These are phyloP conservation scores for Calidris pugnax DNA, from an alignment of 2,113 vertebrate species.

Conservation along the genomic window DNA sequence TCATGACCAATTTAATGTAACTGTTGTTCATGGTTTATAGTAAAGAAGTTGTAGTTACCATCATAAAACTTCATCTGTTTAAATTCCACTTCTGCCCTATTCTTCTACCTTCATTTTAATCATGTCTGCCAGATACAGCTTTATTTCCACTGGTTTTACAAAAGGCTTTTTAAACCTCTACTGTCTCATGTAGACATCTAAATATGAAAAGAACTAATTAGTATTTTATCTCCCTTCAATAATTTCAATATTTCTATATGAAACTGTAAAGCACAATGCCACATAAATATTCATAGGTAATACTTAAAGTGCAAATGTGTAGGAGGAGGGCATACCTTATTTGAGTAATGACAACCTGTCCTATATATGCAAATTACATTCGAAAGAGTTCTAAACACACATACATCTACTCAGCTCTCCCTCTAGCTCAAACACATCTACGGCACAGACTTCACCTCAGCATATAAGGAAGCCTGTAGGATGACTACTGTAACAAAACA, in stretches of 20 bases:
- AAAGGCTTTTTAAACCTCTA: not conserved
- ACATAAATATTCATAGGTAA: not conserved
- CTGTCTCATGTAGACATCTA: not conserved
- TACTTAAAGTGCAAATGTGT: not conserved
- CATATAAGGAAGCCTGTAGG: not conserved
- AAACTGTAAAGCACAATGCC: not conserved
- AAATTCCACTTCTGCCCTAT: not conserved
- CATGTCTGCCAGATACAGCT: rapidly evolving
- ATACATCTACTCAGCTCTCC: not conserved
- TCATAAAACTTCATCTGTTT: not conserved
- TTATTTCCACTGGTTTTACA: not conserved
- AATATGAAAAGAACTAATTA: not conserved
- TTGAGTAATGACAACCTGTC: not conserved
- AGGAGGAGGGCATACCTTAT: not conserved
- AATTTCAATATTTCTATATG: not conserved
- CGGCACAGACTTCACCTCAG: not conserved
- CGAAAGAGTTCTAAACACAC: not conserved
- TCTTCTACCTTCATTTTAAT: not conserved
- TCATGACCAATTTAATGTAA: not conserved
- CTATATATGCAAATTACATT: not conserved
- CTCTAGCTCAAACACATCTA: not conserved
- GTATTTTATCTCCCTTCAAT: not conserved
- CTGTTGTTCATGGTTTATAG: not conserved
- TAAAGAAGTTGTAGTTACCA: not conserved
- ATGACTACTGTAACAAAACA: not conserved